phyloP scores from a whole-genome alignment of 2,113 vertebrate species.

The Pseudopodoces humilis region DNA sequence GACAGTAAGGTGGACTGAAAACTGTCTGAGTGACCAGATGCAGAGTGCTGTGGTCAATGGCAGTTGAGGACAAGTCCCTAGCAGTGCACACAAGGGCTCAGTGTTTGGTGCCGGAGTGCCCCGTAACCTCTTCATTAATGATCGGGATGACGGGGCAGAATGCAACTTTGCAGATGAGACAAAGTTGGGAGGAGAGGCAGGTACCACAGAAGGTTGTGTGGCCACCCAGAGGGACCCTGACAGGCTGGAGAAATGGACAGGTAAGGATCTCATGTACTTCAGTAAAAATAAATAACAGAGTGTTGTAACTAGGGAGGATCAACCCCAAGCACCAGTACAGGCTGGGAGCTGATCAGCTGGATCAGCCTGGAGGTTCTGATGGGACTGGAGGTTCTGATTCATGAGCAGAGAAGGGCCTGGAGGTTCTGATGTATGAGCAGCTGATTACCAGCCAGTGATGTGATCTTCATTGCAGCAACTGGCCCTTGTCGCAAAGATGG shows the following conservation, averaged over 20 bases:
- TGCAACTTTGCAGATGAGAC: background rate
- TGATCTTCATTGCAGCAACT: background rate
- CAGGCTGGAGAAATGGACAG: background rate
- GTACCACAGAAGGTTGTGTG: background rate
- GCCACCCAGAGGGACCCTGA: background rate
- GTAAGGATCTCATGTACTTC: background rate
- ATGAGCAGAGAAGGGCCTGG: background rate
- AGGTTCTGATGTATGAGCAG: background rate
- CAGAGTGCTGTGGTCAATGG: background rate
- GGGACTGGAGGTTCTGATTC: background rate
- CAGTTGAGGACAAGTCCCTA: background rate
- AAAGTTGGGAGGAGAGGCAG: background rate
- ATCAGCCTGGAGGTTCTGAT: background rate
- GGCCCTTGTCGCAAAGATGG: background rate
- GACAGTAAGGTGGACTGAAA: background rate
- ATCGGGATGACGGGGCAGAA: background rate
- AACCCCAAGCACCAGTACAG: background rate
- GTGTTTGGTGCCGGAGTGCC: background rate
- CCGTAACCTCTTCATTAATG: background rate
- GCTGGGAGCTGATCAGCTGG: background rate
- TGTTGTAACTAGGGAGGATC: background rate
- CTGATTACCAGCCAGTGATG: background rate
- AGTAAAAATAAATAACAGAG: background rate
- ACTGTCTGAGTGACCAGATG: background rate
- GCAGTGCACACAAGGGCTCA: background rate